Evolutionary conservation across 2,888 invertebrate species (phyloP), one percentile per base, ranked within the genome.

Genomic region (Schizotus pectinicornis): DNA sequence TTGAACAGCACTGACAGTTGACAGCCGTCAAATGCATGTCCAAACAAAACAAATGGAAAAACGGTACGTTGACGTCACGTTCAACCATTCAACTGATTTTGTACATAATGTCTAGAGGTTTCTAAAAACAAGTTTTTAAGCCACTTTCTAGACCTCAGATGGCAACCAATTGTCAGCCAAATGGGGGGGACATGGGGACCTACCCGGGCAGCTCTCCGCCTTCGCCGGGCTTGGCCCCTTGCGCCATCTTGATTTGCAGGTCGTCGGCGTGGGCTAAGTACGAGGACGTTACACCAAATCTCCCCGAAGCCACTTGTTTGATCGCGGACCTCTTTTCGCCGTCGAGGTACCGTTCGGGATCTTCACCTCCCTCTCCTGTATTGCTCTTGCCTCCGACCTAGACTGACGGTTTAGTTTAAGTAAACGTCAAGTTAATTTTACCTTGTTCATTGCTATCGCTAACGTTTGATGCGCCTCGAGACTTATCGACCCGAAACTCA

Each of bases 151-250:
- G n/a, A n/a, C n/a, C n/a, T n/a, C n/a, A n/a, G n/a, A n/a, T n/a
- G n/a, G n/a, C n/a, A n/a, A n/a, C n/a, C n/a, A n/a, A n/a, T n/a
- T n/a, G n/a, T n/a, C n/a, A n/a, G n/a, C n/a, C n/a, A n/a, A n/a
- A n/a, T n/a, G n/a, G n/a, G n/a, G n/a, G n/a, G n/a, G n/a, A n/a
- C n/a, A 30, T 3, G 3, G 9, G 43, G 52, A 62, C 62, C 67
- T 62, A 77, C 73, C 79, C 98, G 0, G 98, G 98, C 54, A 99
- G 79, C 80, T 99, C 98, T 1, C 98, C 98, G 13, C 98, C 98
- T 81, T 99, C 98, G 0, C 99, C 99, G 0, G 99, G 98, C 79
- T 99, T 99, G 52, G 99, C 98, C 1, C 98, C 98, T 81, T 99
- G 80, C 6, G 99, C 98, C 98, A 99, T 99, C 83, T 99, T 99